Conservation (phyloP, 2,888 invertebrate species). For the Dynastes tityus region DNA sequence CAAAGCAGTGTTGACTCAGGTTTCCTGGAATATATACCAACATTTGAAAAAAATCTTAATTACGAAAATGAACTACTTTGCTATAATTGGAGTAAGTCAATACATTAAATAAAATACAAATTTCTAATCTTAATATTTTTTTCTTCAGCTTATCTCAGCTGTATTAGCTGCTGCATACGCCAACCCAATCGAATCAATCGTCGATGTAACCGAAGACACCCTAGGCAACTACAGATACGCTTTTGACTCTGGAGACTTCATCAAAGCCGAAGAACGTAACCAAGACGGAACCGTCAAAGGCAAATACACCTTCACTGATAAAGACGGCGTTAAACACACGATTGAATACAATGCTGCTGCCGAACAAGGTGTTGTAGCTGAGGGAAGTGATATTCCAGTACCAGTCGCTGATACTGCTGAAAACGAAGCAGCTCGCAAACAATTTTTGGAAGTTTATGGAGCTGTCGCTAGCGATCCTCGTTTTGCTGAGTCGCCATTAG, state of each 20-base stretch:
- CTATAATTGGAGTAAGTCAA: too few relatives aligned
- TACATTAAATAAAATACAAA: neutral
- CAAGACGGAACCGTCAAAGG: constrained; percentile 56
- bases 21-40: too few relatives aligned
- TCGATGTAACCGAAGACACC: constrained; percentile 57
- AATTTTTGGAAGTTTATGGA: neutral
- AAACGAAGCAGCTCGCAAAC: neutral
- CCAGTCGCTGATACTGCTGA: constrained; percentile 27
- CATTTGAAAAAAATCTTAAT: too few relatives aligned
- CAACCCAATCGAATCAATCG: constrained; percentile 49
- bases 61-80: too few relatives aligned
- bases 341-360: constrained; percentile 54
- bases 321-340: constrained; percentile 55
- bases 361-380: constrained; percentile 54
- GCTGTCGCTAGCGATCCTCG: constrained; percentile 15
- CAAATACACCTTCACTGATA: constrained; percentile 57
- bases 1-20: too few relatives aligned
- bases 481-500: constrained; percentile 34
- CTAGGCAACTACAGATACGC: constrained; percentile 57
- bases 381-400: constrained; percentile 35
- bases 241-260: constrained; percentile 54
- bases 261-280: constrained; percentile 55
- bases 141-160: constrained; percentile 39
- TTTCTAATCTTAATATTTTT: neutral
- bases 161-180: constrained; percentile 46